A percentile compares a stretch with the other conserved stretches of the same genome.
Conservation (phyloP, 2,888 invertebrate species). For the Escarpia spicata region DNA sequence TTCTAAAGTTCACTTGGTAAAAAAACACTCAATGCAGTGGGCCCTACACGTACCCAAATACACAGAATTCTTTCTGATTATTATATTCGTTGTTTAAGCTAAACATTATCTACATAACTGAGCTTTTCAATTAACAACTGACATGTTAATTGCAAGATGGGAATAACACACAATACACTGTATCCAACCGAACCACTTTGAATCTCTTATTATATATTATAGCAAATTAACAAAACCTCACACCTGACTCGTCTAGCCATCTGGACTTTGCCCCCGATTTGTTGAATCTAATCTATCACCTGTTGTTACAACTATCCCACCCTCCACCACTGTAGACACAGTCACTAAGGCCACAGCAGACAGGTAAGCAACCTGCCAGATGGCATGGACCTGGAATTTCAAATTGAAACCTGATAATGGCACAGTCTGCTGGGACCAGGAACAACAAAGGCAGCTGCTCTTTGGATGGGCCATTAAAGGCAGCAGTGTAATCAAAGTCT, state of each 20-base stretch:
- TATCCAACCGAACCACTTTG: neutral
- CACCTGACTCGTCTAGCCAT: neutral
- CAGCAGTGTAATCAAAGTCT: neutral
- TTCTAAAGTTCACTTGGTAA: neutral
- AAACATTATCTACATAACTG: too few species aligned
- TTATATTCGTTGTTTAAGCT: neutral
- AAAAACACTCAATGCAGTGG: neutral
- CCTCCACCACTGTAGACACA: neutral
- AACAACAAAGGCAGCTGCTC: slow-evolving; percentile 1
- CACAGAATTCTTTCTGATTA: neutral
- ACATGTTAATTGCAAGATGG: neutral
- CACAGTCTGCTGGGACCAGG: neutral
- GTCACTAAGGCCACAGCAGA: neutral
- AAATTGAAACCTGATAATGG: slow-evolving; percentile 13
- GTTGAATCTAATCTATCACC: neutral
- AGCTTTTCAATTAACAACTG: neutral
- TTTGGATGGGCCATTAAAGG: neutral
- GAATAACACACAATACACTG: neutral
- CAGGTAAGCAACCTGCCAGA: neutral
- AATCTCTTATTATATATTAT: neutral
- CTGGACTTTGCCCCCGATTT: neutral
- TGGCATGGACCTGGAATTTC: neutral
- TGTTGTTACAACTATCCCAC: neutral
- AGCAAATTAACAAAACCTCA: neutral
- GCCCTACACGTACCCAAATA: neutral